phyloP scores from a whole-genome alignment of 2,888 invertebrate genomes.

The Hydriomena furcata region DNA sequence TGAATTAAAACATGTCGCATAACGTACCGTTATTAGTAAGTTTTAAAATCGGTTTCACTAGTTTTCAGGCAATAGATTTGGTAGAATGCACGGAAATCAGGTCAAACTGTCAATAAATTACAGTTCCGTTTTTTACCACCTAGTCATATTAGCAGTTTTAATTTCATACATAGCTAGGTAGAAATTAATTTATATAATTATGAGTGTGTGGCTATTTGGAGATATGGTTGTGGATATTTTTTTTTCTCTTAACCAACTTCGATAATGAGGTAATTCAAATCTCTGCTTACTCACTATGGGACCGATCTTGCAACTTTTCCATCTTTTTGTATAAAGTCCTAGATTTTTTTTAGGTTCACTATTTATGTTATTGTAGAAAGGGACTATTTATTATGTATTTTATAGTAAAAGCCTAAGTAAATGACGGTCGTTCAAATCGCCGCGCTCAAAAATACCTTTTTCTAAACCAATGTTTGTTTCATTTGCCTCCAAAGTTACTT shows the following conservation, averaged over 20 bases:
- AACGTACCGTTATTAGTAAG: conserved; percentile 9
- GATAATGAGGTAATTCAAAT: conserved; percentile 6
- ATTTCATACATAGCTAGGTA: conserved; percentile 61
- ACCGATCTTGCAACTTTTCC: conserved; percentile 48
- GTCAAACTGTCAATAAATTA: conserved; percentile 15
- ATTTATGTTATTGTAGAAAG: conserved; percentile 75
- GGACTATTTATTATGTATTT: conserved; percentile 74
- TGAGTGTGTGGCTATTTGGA: conserved; percentile 65
- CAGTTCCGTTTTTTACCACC: conserved; percentile 65
- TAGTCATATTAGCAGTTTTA: conserved; percentile 78
- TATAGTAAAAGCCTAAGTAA: conserved; percentile 54
- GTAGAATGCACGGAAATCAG: not conserved
- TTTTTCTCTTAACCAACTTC: conserved; percentile 28
- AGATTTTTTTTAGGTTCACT: conserved; percentile 60
- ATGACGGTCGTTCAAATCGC: conserved; percentile 54
- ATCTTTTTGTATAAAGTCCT: conserved; percentile 75
- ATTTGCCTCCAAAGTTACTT: conserved; percentile 2
- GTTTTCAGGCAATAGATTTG: conserved; percentile 1
- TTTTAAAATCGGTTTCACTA: conserved; percentile 11
- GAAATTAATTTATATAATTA: conserved; percentile 57
- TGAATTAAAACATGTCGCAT: conserved; percentile 1
- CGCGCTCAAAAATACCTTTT: conserved; percentile 28
- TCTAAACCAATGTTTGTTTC: conserved; percentile 1
- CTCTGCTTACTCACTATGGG: conserved; percentile 40
- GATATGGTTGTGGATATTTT: conserved; percentile 64